A percentile compares a stretch with the other conserved stretches of the same genome.
Conservation (phyloP, 2,888 invertebrate species). For the Xanthorhoe designata region DNA sequence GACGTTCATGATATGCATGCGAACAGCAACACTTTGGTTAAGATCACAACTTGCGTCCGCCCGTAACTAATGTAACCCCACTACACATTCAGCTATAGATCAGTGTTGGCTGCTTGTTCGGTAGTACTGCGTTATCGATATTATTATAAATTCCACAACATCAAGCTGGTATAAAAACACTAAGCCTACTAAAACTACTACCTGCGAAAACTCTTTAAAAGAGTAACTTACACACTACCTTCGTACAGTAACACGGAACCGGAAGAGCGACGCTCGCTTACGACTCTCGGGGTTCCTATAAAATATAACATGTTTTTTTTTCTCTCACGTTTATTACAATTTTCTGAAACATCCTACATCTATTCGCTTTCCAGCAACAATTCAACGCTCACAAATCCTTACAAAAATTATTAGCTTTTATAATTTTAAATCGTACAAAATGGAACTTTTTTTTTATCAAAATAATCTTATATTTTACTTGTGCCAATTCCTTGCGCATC, state of each 20-base stretch:
- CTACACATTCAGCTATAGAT: conserved; percentile 80
- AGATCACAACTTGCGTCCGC: conserved; percentile 73
- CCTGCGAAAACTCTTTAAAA: conserved; percentile 85
- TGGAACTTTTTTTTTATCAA: conserved; percentile 72
- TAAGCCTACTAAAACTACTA: conserved; percentile 85
- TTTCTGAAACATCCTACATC: conserved; percentile 83
- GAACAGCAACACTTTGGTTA: conserved; percentile 83
- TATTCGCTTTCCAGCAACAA: conserved; percentile 80
- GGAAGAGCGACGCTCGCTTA: conserved; percentile 43
- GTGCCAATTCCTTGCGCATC: conserved; percentile 83
- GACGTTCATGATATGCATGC: conserved; percentile 82
- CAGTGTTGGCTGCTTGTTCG: conserved; percentile 76
- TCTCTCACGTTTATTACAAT: conserved; percentile 80
- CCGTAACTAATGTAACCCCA: conserved; percentile 65
- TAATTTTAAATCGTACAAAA: conserved; percentile 72
- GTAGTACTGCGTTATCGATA: conserved; percentile 75
- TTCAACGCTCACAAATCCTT: conserved; percentile 80
- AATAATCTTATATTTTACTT: conserved; percentile 67
- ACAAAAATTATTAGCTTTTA: conserved; percentile 74
- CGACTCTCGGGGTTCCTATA: conserved; percentile 75
- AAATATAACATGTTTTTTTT: conserved; percentile 82
- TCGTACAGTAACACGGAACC: conserved; percentile 80
- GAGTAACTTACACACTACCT: conserved; percentile 81
- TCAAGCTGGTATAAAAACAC: conserved; percentile 86
- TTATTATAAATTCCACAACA: conserved; percentile 85